A percentile compares a stretch with the other conserved stretches of the same genome.
Conservation (phyloP, 2,888 invertebrate species). For the Prosopocoilus inquinatus region DNA sequence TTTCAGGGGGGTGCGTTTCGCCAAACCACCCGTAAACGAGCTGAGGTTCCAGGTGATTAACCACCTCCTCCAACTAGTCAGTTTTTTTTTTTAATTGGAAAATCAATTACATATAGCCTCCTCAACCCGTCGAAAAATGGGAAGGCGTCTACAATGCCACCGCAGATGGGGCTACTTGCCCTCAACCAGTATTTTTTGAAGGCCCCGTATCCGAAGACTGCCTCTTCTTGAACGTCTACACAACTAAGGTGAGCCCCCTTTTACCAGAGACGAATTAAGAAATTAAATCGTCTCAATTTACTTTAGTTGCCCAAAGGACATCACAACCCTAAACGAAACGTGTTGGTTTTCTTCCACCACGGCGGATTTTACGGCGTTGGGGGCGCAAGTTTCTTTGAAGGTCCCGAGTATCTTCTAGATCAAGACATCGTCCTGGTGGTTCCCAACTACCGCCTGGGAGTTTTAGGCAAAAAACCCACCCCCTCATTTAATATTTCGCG, state of each 20-base stretch:
- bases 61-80: too few relatives aligned
- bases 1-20: constrained; percentile 34
- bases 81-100: too few relatives aligned
- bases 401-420: constrained; percentile 65
- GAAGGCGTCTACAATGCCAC: constrained; percentile 44
- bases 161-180: constrained; percentile 43
- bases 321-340: constrained; percentile 52
- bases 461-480: constrained; percentile 47
- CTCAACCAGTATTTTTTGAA: constrained; percentile 37
- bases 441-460: constrained; percentile 62
- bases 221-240: constrained; percentile 63
- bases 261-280: neutral
- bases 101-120: constrained; percentile 38
- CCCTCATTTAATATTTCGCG: neutral
- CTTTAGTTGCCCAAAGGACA: constrained; percentile 41
- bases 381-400: constrained; percentile 56
- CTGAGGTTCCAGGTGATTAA: constrained; percentile 45
- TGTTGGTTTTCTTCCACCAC: constrained; percentile 66
- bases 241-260: constrained; percentile 27
- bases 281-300: neutral
- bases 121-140: constrained; percentile 43
- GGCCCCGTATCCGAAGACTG: constrained; percentile 60
- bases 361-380: constrained; percentile 65
- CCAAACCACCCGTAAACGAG: constrained; percentile 40
- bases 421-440: constrained; percentile 64